Conservation (phyloP, 2,888 invertebrate genomes). For the Acrobasis repandana region DNA sequence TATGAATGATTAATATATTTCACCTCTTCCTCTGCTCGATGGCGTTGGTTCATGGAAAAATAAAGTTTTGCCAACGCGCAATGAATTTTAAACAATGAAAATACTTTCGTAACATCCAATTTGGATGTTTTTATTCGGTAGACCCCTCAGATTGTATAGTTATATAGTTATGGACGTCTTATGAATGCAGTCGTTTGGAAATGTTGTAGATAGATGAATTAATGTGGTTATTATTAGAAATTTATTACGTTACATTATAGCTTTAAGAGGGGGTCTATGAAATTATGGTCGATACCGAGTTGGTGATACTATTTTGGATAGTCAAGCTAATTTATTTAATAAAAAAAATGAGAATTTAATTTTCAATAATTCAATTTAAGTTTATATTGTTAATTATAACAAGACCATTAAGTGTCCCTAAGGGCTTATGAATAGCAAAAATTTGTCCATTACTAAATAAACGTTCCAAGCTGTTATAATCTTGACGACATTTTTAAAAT, state of each 20-base stretch:
- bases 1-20: not conserved
- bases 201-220: constrained; percentile 69
- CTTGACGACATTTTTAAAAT: too few species aligned
- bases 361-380: too few species aligned
- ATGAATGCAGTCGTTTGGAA: constrained; percentile 63
- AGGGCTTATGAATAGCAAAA: too few species aligned
- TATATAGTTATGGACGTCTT: constrained; percentile 58
- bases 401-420: too few species aligned
- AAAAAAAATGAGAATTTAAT: too few species aligned
- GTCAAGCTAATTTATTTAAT: not conserved
- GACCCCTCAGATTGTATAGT: constrained; percentile 39
- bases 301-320: not conserved
- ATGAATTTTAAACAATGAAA: constrained; percentile 38
- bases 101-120: constrained; percentile 22
- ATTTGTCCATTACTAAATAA: too few species aligned
- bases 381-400: too few species aligned
- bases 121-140: constrained; percentile 35
- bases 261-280: constrained; percentile 38
- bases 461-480: too few species aligned
- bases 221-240: constrained; percentile 67
- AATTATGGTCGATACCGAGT: not conserved
- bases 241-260: constrained; percentile 61
- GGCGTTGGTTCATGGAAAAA: not conserved
- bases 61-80: constrained; percentile 18
- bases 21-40: not conserved